These are phyloP conservation scores for Anoplius nigerrimus DNA, from an alignment of 2,888 invertebrate genomes.

Conservation along the genomic window DNA sequence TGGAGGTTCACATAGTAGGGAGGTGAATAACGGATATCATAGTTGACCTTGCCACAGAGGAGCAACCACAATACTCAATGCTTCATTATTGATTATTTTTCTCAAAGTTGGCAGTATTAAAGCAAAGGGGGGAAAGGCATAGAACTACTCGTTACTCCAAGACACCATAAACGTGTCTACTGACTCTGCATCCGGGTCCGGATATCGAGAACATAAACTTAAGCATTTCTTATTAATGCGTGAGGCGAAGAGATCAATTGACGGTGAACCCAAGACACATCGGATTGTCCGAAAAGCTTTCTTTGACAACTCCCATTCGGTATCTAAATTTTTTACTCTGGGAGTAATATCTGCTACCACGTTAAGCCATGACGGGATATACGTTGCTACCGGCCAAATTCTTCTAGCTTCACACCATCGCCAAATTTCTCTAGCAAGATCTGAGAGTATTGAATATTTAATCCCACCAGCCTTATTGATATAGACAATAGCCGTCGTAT, in stretches of 20 bases:
- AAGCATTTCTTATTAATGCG: constrained; percentile 43
- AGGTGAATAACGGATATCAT: constrained; percentile 42
- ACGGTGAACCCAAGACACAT: constrained; percentile 33
- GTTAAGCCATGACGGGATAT: constrained; percentile 45
- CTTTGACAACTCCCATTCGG: constrained; percentile 40
- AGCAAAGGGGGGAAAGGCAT: constrained; percentile 49
- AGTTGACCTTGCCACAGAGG: constrained; percentile 39
- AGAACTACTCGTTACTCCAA: constrained; percentile 39
- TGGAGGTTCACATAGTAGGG: constrained; percentile 20
- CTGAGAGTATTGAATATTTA: not conserved
- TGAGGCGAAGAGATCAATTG: constrained; percentile 48
- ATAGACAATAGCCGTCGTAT: constrained; percentile 8
- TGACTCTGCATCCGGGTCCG: constrained; percentile 34
- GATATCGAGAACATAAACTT: constrained; percentile 38
- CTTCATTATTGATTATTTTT: constrained; percentile 44
- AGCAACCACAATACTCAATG: constrained; percentile 36
- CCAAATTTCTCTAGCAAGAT: constrained; percentile 25
- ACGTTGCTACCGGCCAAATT: constrained; percentile 42
- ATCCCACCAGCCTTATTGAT: constrained; percentile 2
- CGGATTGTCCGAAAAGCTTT: constrained; percentile 19
- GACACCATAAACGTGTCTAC: constrained; percentile 46
- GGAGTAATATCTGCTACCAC: constrained; percentile 42
- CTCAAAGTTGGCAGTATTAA: constrained; percentile 19
- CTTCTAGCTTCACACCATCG: constrained; percentile 33
- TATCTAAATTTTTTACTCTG: constrained; percentile 39